A percentile compares a stretch with the other conserved stretches of the same genome.
Conservation (phyloP, 2,797 vertebrate species). For the Pelochelys cantorii region DNA sequence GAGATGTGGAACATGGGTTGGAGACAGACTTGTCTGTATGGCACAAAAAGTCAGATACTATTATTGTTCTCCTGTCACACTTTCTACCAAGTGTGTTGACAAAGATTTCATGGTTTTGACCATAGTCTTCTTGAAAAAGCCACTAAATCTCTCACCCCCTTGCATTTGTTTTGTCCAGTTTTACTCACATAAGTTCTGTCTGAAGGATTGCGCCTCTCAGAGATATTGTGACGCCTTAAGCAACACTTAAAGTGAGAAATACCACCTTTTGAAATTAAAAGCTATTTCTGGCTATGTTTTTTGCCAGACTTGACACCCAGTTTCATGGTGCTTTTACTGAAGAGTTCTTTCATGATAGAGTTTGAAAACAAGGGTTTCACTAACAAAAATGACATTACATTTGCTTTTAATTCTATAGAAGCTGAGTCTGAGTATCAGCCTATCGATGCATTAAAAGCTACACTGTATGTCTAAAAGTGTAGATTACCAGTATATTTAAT, state of each 20-base stretch:
- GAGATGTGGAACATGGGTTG: too few relatives aligned
- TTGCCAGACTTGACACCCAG: neutral
- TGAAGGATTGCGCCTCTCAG: neutral
- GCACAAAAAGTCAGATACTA: neutral
- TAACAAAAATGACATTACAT: too few relatives aligned
- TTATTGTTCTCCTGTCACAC: neutral
- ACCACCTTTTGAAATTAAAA: neutral
- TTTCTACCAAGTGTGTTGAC: neutral
- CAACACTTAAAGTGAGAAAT: neutral
- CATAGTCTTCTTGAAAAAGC: accelerated
- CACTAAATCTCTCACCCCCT: neutral
- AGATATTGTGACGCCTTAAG: neutral
- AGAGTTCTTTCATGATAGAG: neutral
- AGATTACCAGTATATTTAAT: conserved; percentile 11
- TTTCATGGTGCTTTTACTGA: accelerated
- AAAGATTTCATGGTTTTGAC: neutral
- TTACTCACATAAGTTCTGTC: neutral
- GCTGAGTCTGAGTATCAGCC: conserved; percentile 26
- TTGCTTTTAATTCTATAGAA: conserved; percentile 39
- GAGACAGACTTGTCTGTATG: too few relatives aligned
- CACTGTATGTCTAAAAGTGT: conserved; percentile 12
- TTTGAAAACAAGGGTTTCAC: too few relatives aligned
- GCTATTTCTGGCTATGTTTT: neutral
- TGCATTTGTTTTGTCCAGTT: neutral
- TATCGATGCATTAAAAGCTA: conserved; percentile 39